These are phyloP conservation scores for Alloplasta piceator DNA, from an alignment of 2,888 invertebrate species.

Conservation along the genomic window DNA sequence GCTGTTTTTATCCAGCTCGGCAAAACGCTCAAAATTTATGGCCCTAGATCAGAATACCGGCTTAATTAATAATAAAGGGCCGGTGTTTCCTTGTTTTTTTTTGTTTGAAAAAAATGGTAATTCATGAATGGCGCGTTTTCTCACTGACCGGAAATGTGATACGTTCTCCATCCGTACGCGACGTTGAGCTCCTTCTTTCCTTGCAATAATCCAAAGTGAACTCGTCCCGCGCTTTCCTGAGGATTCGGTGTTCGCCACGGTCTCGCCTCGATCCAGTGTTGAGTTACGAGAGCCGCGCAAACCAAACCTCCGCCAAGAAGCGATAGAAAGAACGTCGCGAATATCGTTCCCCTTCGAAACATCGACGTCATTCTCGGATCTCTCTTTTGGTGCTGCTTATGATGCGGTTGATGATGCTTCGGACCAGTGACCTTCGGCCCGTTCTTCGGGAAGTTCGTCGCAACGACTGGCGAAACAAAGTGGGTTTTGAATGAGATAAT, in stretches of 20 bases:
- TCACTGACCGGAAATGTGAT: constrained; percentile 91
- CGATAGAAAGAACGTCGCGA: constrained; percentile 92
- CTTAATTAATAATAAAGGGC: too few species aligned
- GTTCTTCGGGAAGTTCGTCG: constrained; percentile 70
- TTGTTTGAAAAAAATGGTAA: neutral
- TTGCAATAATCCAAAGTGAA: constrained; percentile 94
- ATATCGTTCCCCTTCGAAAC: constrained; percentile 91
- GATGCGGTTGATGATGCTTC: neutral
- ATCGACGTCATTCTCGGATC: constrained; percentile 83
- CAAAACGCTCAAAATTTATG: too few species aligned
- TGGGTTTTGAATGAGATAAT: neutral
- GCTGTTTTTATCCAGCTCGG: too few species aligned
- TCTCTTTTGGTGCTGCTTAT: constrained; percentile 62
- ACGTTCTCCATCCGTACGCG: constrained; percentile 91
- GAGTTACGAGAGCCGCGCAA: constrained; percentile 92
- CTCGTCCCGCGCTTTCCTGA: constrained; percentile 88
- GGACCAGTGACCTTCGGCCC: constrained; percentile 55
- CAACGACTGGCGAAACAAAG: constrained; percentile 57
- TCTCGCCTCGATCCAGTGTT: constrained; percentile 92
- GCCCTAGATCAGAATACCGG: too few species aligned
- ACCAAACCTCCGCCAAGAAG: constrained; percentile 91
- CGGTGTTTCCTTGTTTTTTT: constrained; percentile 10
- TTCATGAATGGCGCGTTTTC: neutral
- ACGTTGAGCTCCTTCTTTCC: constrained; percentile 93
- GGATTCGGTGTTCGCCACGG: constrained; percentile 89